Base-by-base conservation (phyloP, 92 coral and sea anemone species). In the Actinernus sp. region DNA sequence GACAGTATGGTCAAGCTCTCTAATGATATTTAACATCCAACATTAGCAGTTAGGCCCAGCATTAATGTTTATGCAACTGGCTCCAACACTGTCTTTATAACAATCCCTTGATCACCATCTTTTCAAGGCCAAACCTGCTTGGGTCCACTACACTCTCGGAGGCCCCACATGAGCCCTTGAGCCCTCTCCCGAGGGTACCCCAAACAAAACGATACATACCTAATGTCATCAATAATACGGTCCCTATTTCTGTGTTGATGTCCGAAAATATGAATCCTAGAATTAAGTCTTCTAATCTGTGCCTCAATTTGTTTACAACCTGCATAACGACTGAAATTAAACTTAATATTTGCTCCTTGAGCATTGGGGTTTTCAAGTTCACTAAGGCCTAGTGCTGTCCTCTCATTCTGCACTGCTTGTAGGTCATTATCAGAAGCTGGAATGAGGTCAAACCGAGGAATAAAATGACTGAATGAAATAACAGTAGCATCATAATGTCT, bases 181-280 rank as follows among this genome's bases (percentile, higher is more conserved):
- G 74, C 62, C 59, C 90, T 77, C 40, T 88, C 94, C 33, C 79
- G 64, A 7, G 94, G 90, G 69, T 88, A 88, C 24, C 94, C 94
- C 48, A 83, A 30, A 58, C 94, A 88, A 31, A 68, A 82, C 31
- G 94, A 88, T n/a, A 78, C 55, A 78, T 88, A 88, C 3, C 89
- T 75, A 24, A 88, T 87, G 0, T 55, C 81, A 44, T 83, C 87
- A 39, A 83, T 69, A n/a, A 78, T 62, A 17, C 94, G 65, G 69
- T 88, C 86, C 58, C 94, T 83, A 36, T 88, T 88, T 6, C 94
- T 82, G 45, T 88, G 94, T 60, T 88, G 94, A 41, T 88, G 94
- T 2, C 94, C 94, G 50, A 76, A 68, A 18, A 88, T 48, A 51
- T 88, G 94, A 63, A 88, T 75, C 26, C 14, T 48, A 0, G 94